phyloP scores from a whole-genome alignment of 2,797 vertebrate species.

The Chloroceryle inda region DNA sequence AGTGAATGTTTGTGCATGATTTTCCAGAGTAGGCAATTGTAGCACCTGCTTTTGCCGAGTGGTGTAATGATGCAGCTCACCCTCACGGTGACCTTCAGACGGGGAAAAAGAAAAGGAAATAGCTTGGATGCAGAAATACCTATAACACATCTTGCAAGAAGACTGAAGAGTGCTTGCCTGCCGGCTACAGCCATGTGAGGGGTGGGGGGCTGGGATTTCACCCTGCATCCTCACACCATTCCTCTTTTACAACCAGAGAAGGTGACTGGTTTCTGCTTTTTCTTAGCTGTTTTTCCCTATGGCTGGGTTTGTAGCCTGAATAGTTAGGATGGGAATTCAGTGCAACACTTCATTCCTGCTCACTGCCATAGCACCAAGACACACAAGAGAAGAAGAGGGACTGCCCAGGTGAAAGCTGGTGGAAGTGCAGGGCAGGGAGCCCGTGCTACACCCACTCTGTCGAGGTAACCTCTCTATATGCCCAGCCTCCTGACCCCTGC shows the following conservation, averaged over 20 bases:
- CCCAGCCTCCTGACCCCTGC: not conserved
- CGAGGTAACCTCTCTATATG: not conserved
- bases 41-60: conserved; percentile 48
- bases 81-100: conserved; percentile 43
- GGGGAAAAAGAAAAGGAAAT: not conserved
- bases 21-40: not conserved
- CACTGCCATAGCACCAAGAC: not conserved
- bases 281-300: conserved; percentile 55
- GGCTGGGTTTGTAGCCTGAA: not conserved
- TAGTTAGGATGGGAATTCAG: not conserved
- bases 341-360: not conserved
- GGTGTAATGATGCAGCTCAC: conserved; percentile 8
- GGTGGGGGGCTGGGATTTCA: not conserved
- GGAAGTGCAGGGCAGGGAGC: not conserved
- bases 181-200: not conserved
- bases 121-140: conserved; percentile 21
- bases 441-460: accelerated
- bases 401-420: not conserved
- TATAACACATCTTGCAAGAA: conserved; percentile 9
- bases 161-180: not conserved
- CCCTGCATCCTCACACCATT: conserved; percentile 63
- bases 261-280: conserved; percentile 68
- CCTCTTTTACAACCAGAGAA: conserved; percentile 70
- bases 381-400: not conserved
- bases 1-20: not conserved